These are phyloP conservation scores for Magallana nippona DNA, from an alignment of 2,888 invertebrate genomes.

Conservation along the genomic window DNA sequence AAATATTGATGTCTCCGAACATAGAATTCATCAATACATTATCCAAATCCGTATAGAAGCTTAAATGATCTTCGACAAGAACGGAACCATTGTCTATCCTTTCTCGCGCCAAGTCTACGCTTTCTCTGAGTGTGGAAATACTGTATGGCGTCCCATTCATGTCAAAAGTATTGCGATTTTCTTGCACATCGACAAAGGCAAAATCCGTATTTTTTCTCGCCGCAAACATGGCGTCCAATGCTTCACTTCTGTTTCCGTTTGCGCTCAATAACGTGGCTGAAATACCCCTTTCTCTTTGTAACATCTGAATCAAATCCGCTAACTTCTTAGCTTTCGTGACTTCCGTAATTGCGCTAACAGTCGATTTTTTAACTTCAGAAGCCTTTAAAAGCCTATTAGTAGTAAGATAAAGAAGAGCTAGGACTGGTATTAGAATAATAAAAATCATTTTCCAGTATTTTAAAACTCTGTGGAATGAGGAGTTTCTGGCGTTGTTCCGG, in stretches of 20 bases:
- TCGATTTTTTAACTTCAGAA: background rate
- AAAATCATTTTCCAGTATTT: slow-evolving; percentile 45
- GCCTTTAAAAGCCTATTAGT: slow-evolving; percentile 20
- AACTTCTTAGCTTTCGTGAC: background rate
- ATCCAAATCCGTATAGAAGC: slow-evolving; percentile 34
- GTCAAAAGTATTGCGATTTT: background rate
- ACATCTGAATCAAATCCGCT: background rate
- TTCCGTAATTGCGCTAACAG: background rate
- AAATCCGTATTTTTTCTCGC: background rate
- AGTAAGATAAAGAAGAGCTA: slow-evolving; percentile 15
- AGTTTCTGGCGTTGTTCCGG: background rate
- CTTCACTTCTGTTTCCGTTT: background rate
- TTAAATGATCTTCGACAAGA: background rate
- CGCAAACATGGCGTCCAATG: background rate
- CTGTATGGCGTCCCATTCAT: background rate
- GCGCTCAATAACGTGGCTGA: slow-evolving; percentile 36
- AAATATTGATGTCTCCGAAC: background rate
- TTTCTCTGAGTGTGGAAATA: background rate
- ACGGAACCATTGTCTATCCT: background rate
- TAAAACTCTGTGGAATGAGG: background rate
- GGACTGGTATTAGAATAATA: slow-evolving; percentile 36
- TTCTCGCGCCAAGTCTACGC: background rate
- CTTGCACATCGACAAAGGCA: background rate
- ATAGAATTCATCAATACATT: slow-evolving; percentile 1
- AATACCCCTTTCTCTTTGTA: slow-evolving; percentile 43